A percentile compares a stretch with the other conserved stretches of the same genome.
Conservation (phyloP, 2,797 vertebrate species). For the Synanceia verrucosa region DNA sequence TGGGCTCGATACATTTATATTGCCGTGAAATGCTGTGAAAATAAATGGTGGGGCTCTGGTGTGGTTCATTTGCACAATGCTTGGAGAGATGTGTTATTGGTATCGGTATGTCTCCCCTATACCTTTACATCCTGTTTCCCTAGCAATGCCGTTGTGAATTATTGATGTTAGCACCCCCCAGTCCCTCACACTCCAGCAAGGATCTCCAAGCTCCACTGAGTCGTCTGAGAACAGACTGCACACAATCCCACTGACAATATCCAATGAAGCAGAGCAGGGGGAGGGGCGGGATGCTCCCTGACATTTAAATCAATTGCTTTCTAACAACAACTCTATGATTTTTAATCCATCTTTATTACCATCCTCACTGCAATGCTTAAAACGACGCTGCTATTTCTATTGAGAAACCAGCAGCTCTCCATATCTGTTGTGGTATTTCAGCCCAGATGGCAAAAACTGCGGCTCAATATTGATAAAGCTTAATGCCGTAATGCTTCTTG, state of each 20-base stretch:
- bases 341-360: constrained; percentile 75
- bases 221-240: constrained; percentile 69
- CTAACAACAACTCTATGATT: constrained; percentile 69
- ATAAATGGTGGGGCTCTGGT: constrained; percentile 47
- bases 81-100: constrained; percentile 58
- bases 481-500: constrained; percentile 48
- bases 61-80: constrained; percentile 68
- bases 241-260: constrained; percentile 73
- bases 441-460: constrained; percentile 41
- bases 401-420: constrained; percentile 12
- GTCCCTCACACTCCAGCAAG: constrained; percentile 63
- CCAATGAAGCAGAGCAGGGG: constrained; percentile 75
- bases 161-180: constrained; percentile 77
- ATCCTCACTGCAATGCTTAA: constrained; percentile 33
- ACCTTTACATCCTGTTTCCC: constrained; percentile 79
- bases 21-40: constrained; percentile 57
- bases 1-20: constrained; percentile 60
- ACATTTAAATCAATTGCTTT: constrained; percentile 83
- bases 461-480: constrained; percentile 54
- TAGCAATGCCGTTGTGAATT: constrained; percentile 80
- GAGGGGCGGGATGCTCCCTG: constrained; percentile 68
- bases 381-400: constrained; percentile 39
- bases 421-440: constrained; percentile 42
- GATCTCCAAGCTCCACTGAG: constrained; percentile 70
- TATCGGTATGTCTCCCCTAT: constrained; percentile 56